Evolutionary conservation across 2,888 invertebrate genomes (phyloP).

Genomic region (Piscicola geometra): DNA sequence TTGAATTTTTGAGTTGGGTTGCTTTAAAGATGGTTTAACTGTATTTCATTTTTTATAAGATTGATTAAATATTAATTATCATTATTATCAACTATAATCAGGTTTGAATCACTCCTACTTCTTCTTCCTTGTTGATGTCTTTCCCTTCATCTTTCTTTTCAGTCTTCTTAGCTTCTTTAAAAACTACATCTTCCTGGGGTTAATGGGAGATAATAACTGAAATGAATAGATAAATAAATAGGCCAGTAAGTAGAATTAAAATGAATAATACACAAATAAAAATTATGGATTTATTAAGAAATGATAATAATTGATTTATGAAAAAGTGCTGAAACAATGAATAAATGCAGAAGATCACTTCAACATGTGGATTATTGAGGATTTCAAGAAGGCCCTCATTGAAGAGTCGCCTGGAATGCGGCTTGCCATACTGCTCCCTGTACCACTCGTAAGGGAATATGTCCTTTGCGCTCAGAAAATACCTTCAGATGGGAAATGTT

Average conservation of each 20-base stretch:
- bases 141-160: too few species aligned
- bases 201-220: too few species aligned
- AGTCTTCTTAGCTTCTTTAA: too few species aligned
- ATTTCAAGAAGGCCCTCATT: conserved; percentile 83
- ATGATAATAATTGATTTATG: background rate
- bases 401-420: conserved; percentile 72
- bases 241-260: background rate
- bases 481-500: conserved; percentile 52
- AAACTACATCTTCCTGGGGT: too few species aligned
- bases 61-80: too few species aligned
- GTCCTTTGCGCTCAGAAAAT: conserved; percentile 78
- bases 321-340: background rate
- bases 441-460: conserved; percentile 75
- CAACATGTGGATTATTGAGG: conserved; percentile 10
- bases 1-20: too few species aligned
- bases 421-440: conserved; percentile 73
- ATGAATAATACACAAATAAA: background rate
- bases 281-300: background rate
- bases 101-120: too few species aligned
- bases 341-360: too few species aligned
- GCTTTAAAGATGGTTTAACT: too few species aligned
- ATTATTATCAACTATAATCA: too few species aligned
- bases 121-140: too few species aligned
- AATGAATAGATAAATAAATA: background rate
- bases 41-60: too few species aligned